Conservation (phyloP, 2,797 vertebrate species). For the Glyptemys insculpta region DNA sequence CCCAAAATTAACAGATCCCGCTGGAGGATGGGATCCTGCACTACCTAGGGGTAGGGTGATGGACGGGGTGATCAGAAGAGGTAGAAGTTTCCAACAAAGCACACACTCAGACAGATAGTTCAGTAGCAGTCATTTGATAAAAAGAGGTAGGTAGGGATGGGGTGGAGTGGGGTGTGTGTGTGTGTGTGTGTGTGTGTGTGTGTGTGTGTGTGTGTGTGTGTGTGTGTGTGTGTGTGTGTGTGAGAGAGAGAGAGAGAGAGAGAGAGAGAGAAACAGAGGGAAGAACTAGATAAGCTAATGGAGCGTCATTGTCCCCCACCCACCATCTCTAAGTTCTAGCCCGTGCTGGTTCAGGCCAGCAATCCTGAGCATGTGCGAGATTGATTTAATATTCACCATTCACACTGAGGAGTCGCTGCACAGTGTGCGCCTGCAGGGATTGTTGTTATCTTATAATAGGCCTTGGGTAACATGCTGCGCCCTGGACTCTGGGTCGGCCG, state of each 20-base stretch:
- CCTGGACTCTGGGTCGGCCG: background rate
- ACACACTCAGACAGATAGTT: background rate
- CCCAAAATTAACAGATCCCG: constrained; percentile 1
- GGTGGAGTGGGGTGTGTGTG: no score
- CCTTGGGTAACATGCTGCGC: background rate
- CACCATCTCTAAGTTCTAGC: background rate
- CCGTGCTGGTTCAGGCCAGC: background rate
- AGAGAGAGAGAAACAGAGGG: background rate
- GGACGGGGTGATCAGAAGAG: background rate
- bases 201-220: background rate
- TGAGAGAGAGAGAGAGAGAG: no score
- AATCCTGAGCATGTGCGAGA: background rate
- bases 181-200: background rate
- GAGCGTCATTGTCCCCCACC: background rate
- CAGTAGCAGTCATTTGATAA: background rate
- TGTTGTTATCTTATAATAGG: background rate
- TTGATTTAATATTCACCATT: constrained; percentile 24
- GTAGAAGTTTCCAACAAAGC: background rate
- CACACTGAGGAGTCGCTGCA: background rate
- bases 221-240: no score
- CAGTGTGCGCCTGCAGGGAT: constrained; percentile 2
- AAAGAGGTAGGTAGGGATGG: background rate
- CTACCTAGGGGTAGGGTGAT: background rate
- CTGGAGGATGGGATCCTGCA: background rate
- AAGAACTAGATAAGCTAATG: background rate